Evolutionary conservation across 2,888 invertebrate genomes (phyloP).

Genomic region (Orchestes rusci): DNA sequence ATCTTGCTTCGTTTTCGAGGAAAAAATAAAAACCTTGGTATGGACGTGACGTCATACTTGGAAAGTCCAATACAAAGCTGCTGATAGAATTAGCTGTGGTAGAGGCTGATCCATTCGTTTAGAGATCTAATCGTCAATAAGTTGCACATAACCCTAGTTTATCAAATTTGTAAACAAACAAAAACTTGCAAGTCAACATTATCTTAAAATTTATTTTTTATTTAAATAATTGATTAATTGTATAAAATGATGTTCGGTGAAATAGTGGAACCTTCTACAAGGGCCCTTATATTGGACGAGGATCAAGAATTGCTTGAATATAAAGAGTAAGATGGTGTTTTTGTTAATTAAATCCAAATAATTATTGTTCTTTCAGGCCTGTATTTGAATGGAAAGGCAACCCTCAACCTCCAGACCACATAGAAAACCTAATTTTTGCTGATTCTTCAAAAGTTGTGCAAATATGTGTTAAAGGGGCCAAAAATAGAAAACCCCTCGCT

Average conservation of each 20-base stretch:
- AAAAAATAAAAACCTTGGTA: no score
- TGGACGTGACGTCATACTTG: no score
- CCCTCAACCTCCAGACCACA: conserved; percentile 21
- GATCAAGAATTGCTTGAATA: conserved; percentile 32
- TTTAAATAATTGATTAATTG: no score
- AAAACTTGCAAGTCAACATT: no score
- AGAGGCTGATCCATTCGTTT: no score
- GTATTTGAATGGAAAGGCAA: conserved; percentile 29
- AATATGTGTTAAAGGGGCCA: conserved; percentile 17
- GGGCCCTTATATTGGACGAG: conserved; percentile 38
- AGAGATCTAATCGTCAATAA: no score
- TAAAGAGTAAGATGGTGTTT: conserved; percentile 25
- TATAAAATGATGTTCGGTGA: conserved; percentile 43
- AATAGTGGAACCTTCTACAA: conserved; percentile 40
- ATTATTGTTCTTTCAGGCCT: conserved; percentile 24
- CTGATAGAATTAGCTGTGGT: no score
- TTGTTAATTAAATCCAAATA: background rate
- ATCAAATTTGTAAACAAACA: no score
- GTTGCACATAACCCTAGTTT: no score
- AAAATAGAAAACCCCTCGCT: conserved; percentile 21
- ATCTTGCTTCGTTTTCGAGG: no score
- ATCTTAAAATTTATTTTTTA: no score
- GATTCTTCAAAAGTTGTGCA: conserved; percentile 26
- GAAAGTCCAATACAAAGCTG: no score
- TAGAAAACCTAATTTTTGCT: conserved; percentile 29